phyloP scores from a whole-genome alignment of 2,113 vertebrate genomes.

The Mobula hypostoma region DNA sequence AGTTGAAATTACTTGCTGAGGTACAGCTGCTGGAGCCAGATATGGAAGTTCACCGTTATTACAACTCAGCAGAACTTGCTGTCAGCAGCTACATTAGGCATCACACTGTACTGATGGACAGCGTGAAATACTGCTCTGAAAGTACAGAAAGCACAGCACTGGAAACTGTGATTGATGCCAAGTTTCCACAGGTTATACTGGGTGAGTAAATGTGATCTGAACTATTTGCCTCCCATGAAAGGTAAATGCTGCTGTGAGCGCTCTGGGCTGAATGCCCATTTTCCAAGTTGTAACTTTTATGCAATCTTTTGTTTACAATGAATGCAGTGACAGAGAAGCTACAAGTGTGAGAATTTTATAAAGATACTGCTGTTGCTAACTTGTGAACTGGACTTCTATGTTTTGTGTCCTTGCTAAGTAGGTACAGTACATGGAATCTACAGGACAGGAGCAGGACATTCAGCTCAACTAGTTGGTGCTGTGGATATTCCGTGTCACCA shows the following conservation, averaged over 20 bases:
- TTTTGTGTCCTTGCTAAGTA: background rate
- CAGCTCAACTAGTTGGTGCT: background rate
- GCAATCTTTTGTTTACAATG: background rate
- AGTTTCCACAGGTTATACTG: background rate
- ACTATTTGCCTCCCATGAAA: background rate
- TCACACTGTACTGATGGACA: background rate
- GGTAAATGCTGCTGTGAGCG: background rate
- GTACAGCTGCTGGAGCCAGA: background rate
- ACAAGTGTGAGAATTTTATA: background rate
- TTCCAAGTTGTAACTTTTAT: background rate
- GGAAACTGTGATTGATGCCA: background rate
- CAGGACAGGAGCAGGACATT: background rate
- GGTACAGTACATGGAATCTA: background rate
- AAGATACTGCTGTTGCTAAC: background rate
- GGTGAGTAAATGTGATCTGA: background rate
- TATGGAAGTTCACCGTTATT: background rate
- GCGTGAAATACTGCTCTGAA: background rate
- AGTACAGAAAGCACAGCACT: background rate
- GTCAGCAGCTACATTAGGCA: background rate
- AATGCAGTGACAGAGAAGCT: background rate
- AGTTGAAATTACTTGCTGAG: background rate
- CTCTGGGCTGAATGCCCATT: background rate
- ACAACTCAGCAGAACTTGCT: background rate
- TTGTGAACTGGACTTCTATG: background rate
- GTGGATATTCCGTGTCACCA: background rate